phyloP scores from a whole-genome alignment of 2,888 invertebrate species.

The Shargacucullia verbasci region DNA sequence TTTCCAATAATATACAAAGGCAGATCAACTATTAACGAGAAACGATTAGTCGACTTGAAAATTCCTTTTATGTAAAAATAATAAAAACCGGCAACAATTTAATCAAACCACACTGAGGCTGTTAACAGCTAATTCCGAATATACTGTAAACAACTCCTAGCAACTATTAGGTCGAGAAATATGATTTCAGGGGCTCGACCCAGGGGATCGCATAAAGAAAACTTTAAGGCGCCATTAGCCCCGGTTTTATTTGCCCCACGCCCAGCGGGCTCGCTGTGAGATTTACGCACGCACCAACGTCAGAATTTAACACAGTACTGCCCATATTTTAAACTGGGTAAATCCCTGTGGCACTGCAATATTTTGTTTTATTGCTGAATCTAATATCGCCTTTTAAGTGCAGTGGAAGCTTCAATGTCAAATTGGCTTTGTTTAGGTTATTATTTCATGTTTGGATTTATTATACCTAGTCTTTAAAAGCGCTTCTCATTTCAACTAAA shows the following conservation, averaged over 20 bases:
- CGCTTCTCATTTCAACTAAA: too few relatives aligned
- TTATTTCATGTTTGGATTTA: background rate
- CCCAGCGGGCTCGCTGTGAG: conserved; percentile 65
- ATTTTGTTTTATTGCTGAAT: conserved; percentile 42
- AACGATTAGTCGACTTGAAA: too few relatives aligned
- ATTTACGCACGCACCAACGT: conserved; percentile 63
- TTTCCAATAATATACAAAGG: too few relatives aligned
- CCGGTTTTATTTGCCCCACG: conserved; percentile 63
- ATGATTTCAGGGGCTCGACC: conserved; percentile 66
- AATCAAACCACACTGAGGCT: conserved; percentile 21
- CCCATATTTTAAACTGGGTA: conserved; percentile 57
- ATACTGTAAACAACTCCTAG: conserved; percentile 68
- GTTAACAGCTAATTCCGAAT: conserved; percentile 63
- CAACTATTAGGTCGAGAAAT: conserved; percentile 68
- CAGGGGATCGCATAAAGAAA: conserved; percentile 72
- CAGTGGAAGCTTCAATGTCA: conserved; percentile 1
- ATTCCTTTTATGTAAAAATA: background rate
- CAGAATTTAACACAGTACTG: conserved; percentile 54
- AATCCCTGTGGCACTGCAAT: conserved; percentile 47
- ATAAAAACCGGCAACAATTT: conserved; percentile 1
- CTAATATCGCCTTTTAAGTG: conserved; percentile 19
- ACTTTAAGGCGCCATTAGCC: conserved; percentile 65
- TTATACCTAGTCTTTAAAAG: too few relatives aligned
- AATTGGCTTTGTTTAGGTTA: background rate
- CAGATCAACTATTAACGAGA: too few relatives aligned